Evolutionary conservation across 2,113 vertebrate species (phyloP).

Genomic region (Rhabdornis inornatus): DNA sequence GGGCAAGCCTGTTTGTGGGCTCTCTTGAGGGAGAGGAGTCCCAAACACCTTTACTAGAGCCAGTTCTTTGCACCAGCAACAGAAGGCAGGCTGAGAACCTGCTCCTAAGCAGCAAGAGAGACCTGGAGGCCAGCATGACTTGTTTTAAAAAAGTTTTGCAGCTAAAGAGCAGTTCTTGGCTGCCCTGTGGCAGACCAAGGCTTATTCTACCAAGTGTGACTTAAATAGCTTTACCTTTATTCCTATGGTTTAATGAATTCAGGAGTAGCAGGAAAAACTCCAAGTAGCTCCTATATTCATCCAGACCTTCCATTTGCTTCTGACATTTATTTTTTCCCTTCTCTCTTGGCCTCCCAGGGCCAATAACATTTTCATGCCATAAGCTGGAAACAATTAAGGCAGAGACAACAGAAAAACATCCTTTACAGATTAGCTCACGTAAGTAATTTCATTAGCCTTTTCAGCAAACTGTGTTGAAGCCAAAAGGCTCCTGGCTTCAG

Average conservation of each 20-base stretch:
- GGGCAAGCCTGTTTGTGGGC: background rate
- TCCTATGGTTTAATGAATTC: background rate
- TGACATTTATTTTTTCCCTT: background rate
- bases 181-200: background rate
- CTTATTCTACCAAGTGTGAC: background rate
- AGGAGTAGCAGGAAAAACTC: background rate
- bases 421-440: constrained; percentile 25
- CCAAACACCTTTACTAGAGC: background rate
- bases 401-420: constrained; percentile 54
- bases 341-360: background rate
- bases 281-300: background rate
- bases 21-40: background rate
- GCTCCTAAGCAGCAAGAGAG: background rate
- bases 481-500: constrained; percentile 34
- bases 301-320: background rate
- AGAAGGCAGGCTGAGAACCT: background rate
- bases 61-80: background rate
- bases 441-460: background rate
- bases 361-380: background rate
- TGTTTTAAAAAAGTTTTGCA: background rate
- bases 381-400: constrained; percentile 51
- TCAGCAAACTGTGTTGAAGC: background rate
- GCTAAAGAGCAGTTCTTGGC: background rate
- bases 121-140: background rate
- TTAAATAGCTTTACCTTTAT: background rate